phyloP scores from a whole-genome alignment of 2,113 vertebrate genomes.

The rat (Rattus norvegicus) region GRCr8 NC_086019.1:144989501-144990000 shows the following conservation, averaged over 20 bases:
- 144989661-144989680: background rate
- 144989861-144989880: too few relatives aligned
- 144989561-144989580: background rate
- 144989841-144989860: background rate
- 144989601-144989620: background rate
- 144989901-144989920: background rate
- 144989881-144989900: background rate
- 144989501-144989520: background rate
- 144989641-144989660: background rate
- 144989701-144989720: background rate
- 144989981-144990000: fast-evolving
- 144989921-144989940: background rate
- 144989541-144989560: background rate
- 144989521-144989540: background rate
- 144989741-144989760: background rate
- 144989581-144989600: background rate
- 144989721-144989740: background rate
- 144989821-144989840: background rate
- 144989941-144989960: background rate
- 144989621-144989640: background rate
- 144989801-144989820: background rate
- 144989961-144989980: background rate
- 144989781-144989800: background rate
- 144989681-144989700: background rate
- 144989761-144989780: background rate